Evolutionary conservation across 2,113 vertebrate genomes (phyloP), one percentile per base, ranked within the genome.

Genomic region (Etheostoma spectabile): DNA sequence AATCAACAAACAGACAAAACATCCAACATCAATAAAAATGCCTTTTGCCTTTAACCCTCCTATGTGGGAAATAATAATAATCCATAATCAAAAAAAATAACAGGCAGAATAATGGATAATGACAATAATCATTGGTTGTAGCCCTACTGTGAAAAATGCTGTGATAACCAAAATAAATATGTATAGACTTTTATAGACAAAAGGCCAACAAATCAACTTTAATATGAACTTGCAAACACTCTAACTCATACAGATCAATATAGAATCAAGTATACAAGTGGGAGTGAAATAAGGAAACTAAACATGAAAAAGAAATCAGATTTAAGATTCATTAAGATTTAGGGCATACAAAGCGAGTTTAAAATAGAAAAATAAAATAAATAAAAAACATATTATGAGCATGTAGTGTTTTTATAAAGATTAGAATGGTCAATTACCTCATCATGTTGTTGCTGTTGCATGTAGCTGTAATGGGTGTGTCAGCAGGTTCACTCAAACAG

Each of bases 401-500:
- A 42, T 38, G 10, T 38, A 38, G 8, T 38, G 8, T 10, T 38
- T 42, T 42, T 42, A 11, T 42, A 11, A 42, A 42, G 8, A 42
- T 42, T 42, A 11, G 10, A 42, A 21, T 38, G 21, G 18, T 35
- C 13, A 46, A 66, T 38, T 24, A 13, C 7, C 35, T 33, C 1
- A 21, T 21, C 3, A 27, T 21, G 35, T 18, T 12, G 53, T 14
- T n/a, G 22, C 1, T 45, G 4, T 38, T 45, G 71, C 3, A 6
- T 8, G 1, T 75, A 22, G 8, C 19, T 46, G 3, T 74, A 49
- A 63, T 48, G 38, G 66, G 72, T 70, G 80, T 79, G 82, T 79
- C 85, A 51, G 71, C 71, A 68, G 56, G 68, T 68, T 85, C 79
- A 62, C 63, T 21, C 6, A 5, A 45, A 74, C 35, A 65, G 45